Evolutionary conservation across 2,113 vertebrate genomes (phyloP), one percentile per base, ranked within the genome.

Genomic region (Paraplagusia blochii): DNA sequence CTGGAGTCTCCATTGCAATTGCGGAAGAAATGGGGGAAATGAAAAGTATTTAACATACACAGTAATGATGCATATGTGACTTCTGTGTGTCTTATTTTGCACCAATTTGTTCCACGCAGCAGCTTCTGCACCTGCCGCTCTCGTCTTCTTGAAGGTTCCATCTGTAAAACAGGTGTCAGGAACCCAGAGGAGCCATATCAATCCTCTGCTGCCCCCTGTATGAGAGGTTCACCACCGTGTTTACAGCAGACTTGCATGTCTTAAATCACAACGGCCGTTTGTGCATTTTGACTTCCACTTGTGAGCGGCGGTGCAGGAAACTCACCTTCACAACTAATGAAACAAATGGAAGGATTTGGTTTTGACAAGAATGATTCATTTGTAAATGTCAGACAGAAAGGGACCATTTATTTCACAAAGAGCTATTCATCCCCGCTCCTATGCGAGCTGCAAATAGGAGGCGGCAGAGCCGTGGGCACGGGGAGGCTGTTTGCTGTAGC

Each of bases 341-440:
- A 70, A 72, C 67, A 62, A 76, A 72, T 53, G 44, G 57, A 74
- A 33, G 51, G 59, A 69, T 77, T 73, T 74, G 29, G 68, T 76
- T 80, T 34, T 76, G 55, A 63, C 54, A 49, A 72, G 62, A 67
- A 50, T 51, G 64, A 72, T 81, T 75, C 52, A 73, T 86, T 81
- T 72, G 49, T 84, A 79, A 76, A 79, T 69, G 70, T 82, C 79
- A 76, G 42, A 56, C 64, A 75, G 70, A 73, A 69, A 66, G 67
- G 58, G 52, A 68, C 64, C 40, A 75, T 82, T 86, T 78, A 66
- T 78, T 81, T 72, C 67, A 77, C 84, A 83, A 80, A 81, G 70
- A 49, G 19, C 61, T 60, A 66, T 85, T 82, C 71, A 80, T 83
- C 73, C 69, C 71, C 6, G 22, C 81, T 70, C 58, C 54, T 71